Evolutionary conservation across 2,797 vertebrate genomes (phyloP).

Genomic region (Notolepis coatsorum): DNA sequence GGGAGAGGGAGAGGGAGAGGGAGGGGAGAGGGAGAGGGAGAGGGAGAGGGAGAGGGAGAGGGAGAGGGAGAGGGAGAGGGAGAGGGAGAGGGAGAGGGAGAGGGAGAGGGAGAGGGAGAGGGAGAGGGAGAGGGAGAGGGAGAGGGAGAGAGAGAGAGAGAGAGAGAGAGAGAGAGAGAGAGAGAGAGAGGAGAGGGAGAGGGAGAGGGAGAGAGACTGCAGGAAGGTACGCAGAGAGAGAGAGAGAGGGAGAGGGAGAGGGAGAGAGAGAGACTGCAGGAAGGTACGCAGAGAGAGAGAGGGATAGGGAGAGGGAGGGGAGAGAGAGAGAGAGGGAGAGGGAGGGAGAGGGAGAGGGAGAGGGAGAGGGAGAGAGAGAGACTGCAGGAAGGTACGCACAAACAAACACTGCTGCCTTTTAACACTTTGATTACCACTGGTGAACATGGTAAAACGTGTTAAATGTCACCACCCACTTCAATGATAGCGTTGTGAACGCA

Average conservation of each 20-base stretch:
- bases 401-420: too few relatives aligned
- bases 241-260: neutral
- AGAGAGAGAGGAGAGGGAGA: neutral
- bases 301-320: neutral
- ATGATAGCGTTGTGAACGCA: too few relatives aligned
- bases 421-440: too few relatives aligned
- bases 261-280: neutral
- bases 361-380: neutral
- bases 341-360: neutral
- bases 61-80: neutral
- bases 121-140: neutral
- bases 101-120: neutral
- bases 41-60: neutral
- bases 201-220: neutral
- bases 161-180: neutral
- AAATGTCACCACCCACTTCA: too few relatives aligned
- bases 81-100: neutral
- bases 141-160: neutral
- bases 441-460: too few relatives aligned
- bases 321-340: neutral
- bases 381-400: conserved; percentile 10
- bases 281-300: neutral
- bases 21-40: neutral
- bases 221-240: neutral
- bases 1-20: neutral